Percentiles rank a stretch among this genome's conserved stretches.
These are phyloP conservation scores for Antheraea assamensis DNA, from an alignment of 2,888 invertebrate species.

Conservation along the genomic window DNA sequence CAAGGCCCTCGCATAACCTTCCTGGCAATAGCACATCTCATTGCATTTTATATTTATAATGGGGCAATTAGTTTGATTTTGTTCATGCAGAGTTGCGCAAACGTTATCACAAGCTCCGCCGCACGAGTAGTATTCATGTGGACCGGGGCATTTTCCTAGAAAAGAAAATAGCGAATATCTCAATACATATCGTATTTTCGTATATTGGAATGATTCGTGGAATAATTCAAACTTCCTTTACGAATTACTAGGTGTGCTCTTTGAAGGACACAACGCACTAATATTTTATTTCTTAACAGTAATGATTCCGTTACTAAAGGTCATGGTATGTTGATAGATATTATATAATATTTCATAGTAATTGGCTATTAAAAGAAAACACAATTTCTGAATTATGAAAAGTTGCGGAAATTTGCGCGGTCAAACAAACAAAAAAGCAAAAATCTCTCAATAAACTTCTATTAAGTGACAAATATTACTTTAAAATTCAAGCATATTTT, in stretches of 20 bases:
- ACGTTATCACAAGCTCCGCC: conserved; percentile 50
- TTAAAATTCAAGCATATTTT: no score
- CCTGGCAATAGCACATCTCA: conserved; percentile 48
- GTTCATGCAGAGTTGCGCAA: conserved; percentile 37
- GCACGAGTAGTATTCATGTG: conserved; percentile 41
- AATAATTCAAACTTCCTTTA: no score
- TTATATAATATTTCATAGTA: no score
- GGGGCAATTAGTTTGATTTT: conserved; percentile 41
- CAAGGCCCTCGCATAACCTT: conserved; percentile 38
- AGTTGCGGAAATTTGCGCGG: background rate
- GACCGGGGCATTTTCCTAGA: conserved; percentile 40
- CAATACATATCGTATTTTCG: no score
- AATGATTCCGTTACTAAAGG: no score
- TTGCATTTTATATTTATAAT: conserved; percentile 45
- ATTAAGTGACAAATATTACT: no score
- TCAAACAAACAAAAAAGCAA: background rate
- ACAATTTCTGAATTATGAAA: background rate
- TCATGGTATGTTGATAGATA: no score
- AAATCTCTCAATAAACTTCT: no score
- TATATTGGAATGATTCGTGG: no score
- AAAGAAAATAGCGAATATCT: conserved; percentile 13
- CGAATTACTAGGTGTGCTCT: no score
- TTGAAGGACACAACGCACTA: no score
- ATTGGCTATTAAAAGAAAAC: background rate
- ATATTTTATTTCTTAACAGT: no score